Base-by-base conservation (phyloP, 2,888 invertebrate species). In the Drosophila subsilvestris region DNA sequence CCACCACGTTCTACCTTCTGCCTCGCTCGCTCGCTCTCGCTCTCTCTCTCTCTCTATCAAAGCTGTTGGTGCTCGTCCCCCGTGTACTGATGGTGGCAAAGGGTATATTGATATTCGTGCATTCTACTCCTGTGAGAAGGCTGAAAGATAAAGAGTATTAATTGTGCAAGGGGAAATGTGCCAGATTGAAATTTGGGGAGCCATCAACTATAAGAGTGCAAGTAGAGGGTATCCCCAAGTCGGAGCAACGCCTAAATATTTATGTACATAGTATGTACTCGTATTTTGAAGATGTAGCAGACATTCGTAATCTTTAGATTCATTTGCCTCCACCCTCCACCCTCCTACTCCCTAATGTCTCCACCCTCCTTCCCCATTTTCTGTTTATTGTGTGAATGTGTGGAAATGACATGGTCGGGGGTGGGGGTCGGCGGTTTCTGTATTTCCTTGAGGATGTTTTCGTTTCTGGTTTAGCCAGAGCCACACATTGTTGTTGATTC, bases 401-500 rank as follows among this genome's bases (percentile, higher is more conserved):
- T n/a, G 56, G 20, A 17, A 12, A 22, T 5, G 22, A 3, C 7
- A n/a, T n/a, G 55, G 54, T 37, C 5, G 6, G 9, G 22, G 65
- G 43, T n/a, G 7, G 6, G 22, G 9, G 29, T 7, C 1, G 42
- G 27, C 14, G 18, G 42, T 1, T 50, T 37, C 6, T 14, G 37
- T 14, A 37, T 43, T 42, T 58, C 45, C 55, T 49, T 49, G 49
- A 22, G 17, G 32, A 12, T 51, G 49, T 68, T 54, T 61, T 58
- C 58, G 44, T 48, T 65, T 42, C 17, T 32, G 71, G 67, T 53
- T 77, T 71, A 63, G 71, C 72, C 61, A 58, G 60, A 55, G 70
- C 85, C 85, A 77, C 74, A 77, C 82, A 79, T 75, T 82, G 68
- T 72, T 79, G 88, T 87, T 81, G 79, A 82, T 66, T 81, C 81